Base-by-base conservation (phyloP, 2,888 invertebrate species). In the Leucophora obtusa region DNA sequence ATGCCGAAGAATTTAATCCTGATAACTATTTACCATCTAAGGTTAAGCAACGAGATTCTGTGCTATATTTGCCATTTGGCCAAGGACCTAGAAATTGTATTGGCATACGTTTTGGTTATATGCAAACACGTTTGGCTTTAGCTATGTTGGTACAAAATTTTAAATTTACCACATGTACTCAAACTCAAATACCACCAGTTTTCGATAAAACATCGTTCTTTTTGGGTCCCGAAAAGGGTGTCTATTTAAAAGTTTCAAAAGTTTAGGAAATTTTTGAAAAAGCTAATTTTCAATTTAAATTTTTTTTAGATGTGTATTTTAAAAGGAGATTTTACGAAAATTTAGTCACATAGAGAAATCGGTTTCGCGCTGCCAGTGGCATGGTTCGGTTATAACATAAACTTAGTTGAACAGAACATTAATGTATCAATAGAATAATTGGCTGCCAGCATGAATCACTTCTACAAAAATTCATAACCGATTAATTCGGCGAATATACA, bases 1-100 rank as follows among this genome's bases (percentile, higher is more conserved):
- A 94, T 2, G 94, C 94, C 0, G 89, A 92, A 1, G 91, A 89
- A 17, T 94, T 93, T 71, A 91, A 93, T 75, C 94, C 94, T 0
- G 93, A 93, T 0, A 90, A 93, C 11, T 38, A 3, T 38, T 38
- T 11, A 1, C 38, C 38, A 0, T 9, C 11, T 3, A 38, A 11
- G 14, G 92, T 92, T 66, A 88, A 91, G 0, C 90, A 90, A 53
- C 87, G 93, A 56, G 92, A 92, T 24, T 84, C 87, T 0, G 83
- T 85, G 1, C 83, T 86, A n/a, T 90, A 86, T 85, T 58, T 90
- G 56, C 86, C 89, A 0, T 90, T 90, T 51, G 90, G 90, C 1
- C 89, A 89, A 24, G 90, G 89, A 0, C 89, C 89, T 0, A 82
- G 89, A 0, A 88, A 87, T 65, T 90, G 90, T 69, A 83, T 89